Evolutionary conservation across 2,113 vertebrate species (phyloP), one percentile per base, ranked within the genome.

Genomic region (Dolichotis patagonum): DNA sequence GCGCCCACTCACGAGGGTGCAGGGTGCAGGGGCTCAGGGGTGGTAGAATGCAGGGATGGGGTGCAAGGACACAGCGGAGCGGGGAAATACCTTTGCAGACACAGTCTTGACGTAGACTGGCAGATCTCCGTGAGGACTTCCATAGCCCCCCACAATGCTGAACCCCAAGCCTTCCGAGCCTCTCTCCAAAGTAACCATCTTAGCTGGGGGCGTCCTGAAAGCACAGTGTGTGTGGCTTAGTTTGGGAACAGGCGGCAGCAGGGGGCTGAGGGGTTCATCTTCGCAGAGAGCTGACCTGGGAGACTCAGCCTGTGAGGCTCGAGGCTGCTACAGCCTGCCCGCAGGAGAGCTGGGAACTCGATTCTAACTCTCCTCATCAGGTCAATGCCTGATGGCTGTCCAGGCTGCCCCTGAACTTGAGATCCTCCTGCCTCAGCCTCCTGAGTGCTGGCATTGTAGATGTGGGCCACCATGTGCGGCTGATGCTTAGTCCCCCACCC

Each of bases 81-180:
- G 41, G 87, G 88, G 95, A 96, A 94, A 98, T 99, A 99, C 99
- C 99, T 99, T 99, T 98, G 99, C 98, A 99, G 99, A 99, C 98
- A 99, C 99, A 19, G 99, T 99, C 99, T 99, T 99, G 98, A 99
- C 99, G 97, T 99, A 99, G 98, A 99, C 99, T 43, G 99, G 99
- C 98, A 99, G 99, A 98, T 99, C 99, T 98, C 99, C 99, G 60
- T 99, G 99, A 88, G 99, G 99, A 98, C 99, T 99, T 93, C 99
- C 99, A 73, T 99, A 99, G 19, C 99, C 99, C 20, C 99, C 99
- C 14, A 99, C 99, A 96, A 99, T 99, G 98, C 99, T 99, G 98
- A 99, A 99, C 98, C 99, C 99, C 86, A 99, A 99, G 75, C 99
- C 99, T 97, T 99, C 99, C n/a, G 99, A 98, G 85, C 99, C 99